Evolutionary conservation across 2,888 invertebrate species (phyloP).

Genomic region (Oxycera nigricornis): DNA sequence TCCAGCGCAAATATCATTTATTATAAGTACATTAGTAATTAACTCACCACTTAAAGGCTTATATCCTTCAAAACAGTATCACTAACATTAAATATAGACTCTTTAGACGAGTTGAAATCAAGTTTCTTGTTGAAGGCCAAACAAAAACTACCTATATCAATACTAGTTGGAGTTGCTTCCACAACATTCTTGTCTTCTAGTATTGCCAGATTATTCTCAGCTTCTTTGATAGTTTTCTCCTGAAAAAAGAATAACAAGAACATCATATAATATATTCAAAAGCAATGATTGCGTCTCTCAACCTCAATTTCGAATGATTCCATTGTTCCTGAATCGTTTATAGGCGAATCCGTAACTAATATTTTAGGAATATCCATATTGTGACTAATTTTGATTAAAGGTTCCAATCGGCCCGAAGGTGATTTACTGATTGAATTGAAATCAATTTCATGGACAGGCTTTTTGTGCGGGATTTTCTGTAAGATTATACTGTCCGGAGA

Average conservation of each 20-base stretch:
- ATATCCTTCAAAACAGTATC: conserved; percentile 54
- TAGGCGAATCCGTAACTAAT: background rate
- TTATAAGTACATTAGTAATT: background rate
- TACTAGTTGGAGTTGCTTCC: background rate
- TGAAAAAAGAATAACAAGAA: background rate
- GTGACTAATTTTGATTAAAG: conserved; percentile 52
- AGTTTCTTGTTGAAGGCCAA: background rate
- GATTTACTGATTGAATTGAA: conserved; percentile 58
- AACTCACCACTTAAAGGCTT: conserved; percentile 45
- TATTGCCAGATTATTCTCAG: background rate
- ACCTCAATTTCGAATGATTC: too few relatives aligned
- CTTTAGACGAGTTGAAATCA: conserved; percentile 26
- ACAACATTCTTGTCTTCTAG: background rate
- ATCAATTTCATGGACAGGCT: conserved; percentile 47
- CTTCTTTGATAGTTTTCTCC: background rate
- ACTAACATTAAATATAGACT: conserved; percentile 53
- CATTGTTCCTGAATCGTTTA: background rate
- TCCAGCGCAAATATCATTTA: background rate
- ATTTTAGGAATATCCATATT: background rate
- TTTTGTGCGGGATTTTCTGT: background rate
- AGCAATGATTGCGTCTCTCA: too few relatives aligned
- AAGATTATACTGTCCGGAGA: conserved; percentile 13
- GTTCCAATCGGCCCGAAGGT: conserved; percentile 58
- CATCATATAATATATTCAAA: background rate
- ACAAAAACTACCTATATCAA: background rate